Conservation (phyloP, 2,113 vertebrate genomes). For the Pedetes capensis region DNA sequence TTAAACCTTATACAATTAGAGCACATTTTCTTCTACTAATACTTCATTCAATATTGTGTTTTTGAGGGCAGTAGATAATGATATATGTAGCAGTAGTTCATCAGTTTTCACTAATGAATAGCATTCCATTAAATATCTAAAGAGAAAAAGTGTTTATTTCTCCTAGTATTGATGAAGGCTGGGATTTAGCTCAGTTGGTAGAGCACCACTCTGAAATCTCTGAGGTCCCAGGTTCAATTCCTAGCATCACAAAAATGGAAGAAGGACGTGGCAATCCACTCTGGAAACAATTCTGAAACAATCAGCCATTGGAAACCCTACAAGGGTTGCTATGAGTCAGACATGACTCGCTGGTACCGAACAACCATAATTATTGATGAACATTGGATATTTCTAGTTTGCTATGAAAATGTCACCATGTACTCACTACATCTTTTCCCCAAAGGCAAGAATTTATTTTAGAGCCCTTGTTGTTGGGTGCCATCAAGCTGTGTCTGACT, state of each 20-base stretch:
- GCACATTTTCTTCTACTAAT: neutral
- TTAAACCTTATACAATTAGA: neutral
- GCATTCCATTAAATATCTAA: neutral
- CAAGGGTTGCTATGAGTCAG: too few relatives aligned
- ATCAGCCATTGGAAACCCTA: too few relatives aligned
- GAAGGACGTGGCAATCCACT: too few relatives aligned
- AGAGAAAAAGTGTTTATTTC: neutral
- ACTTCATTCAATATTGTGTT: neutral
- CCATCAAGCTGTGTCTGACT: too few relatives aligned
- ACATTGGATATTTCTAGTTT: neutral
- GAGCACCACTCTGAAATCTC: too few relatives aligned
- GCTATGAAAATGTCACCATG: neutral
- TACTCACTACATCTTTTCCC: neutral
- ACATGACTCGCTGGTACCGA: too few relatives aligned
- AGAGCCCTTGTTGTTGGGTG: too few relatives aligned
- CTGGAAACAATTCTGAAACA: too few relatives aligned
- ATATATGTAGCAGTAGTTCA: neutral
- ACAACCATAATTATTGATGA: too few relatives aligned
- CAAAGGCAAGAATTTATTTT: neutral
- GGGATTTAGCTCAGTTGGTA: too few relatives aligned
- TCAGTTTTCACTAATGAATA: neutral
- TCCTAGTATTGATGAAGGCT: neutral
- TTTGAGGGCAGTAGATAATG: neutral
- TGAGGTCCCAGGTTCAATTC: too few relatives aligned
- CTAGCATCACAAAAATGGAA: too few relatives aligned